phyloP scores from a whole-genome alignment of 1,140 invertebrate species.

The Tetraneura akinire region DNA sequence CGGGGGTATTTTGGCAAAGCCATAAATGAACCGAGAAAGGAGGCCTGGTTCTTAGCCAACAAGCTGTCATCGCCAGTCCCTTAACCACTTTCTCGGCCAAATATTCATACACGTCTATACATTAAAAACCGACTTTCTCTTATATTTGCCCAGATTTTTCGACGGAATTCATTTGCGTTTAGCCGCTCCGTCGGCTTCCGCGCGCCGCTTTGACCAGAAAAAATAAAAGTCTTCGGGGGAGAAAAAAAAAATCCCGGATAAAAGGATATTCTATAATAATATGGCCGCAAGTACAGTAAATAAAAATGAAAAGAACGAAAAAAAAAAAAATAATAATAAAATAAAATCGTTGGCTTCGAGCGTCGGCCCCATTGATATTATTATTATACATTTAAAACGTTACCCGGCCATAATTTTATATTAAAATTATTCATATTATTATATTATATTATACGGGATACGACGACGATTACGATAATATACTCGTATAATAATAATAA shows the following conservation, averaged over 20 bases:
- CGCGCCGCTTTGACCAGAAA: too few relatives aligned
- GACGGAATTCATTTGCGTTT: too few relatives aligned
- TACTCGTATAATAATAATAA: too few relatives aligned
- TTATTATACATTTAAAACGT: too few relatives aligned
- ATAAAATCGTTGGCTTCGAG: background rate
- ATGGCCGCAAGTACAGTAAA: too few relatives aligned
- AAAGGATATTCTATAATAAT: background rate
- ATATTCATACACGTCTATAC: conserved; percentile 14
- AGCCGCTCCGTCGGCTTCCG: too few relatives aligned
- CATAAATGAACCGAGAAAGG: conserved; percentile 41
- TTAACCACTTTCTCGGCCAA: conserved; percentile 45
- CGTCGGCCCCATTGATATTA: background rate
- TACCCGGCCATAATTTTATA: background rate
- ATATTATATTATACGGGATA: too few relatives aligned
- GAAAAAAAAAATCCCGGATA: background rate
- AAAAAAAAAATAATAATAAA: background rate
- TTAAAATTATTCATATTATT: background rate
- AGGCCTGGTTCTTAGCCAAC: conserved; percentile 48
- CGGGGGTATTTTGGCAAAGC: conserved; percentile 45
- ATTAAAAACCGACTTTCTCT: conserved; percentile 25
- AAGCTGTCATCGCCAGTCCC: conserved; percentile 46
- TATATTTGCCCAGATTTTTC: background rate
- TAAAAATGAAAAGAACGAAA: too few relatives aligned
- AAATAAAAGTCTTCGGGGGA: background rate
- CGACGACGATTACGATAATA: background rate